These are phyloP conservation scores for Tachina lurida DNA, from an alignment of 2,888 invertebrate genomes.

Conservation along the genomic window DNA sequence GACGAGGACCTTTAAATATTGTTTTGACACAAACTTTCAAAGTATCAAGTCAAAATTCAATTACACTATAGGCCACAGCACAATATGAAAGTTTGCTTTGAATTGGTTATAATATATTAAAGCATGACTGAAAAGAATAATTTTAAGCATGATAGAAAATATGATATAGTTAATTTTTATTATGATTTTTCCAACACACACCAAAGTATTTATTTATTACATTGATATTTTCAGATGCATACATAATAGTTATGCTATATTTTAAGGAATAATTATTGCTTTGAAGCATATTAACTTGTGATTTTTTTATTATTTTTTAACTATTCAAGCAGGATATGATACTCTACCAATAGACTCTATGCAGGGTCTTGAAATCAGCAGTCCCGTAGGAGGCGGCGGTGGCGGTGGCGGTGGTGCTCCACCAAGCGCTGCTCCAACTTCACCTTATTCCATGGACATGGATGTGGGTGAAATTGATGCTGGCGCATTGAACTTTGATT, in stretches of 20 bases:
- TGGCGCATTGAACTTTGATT: constrained; percentile 90
- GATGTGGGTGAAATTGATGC: constrained; percentile 91
- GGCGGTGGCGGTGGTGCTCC: constrained; percentile 78
- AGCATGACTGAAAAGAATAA: neutral
- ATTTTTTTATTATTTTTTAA: constrained; percentile 58
- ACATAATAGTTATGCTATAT: constrained; percentile 2
- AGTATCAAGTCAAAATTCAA: neutral
- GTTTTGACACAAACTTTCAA: neutral
- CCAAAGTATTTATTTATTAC: constrained; percentile 23
- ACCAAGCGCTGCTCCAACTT: constrained; percentile 82
- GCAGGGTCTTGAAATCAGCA: constrained; percentile 96
- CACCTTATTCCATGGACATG: constrained; percentile 93
- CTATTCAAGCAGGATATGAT: constrained; percentile 90
- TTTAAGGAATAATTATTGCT: neutral
- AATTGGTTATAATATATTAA: neutral
- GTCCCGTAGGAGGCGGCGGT: constrained; percentile 79
- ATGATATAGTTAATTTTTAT: neutral
- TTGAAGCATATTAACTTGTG: constrained; percentile 61
- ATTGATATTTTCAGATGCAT: neutral
- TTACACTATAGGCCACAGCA: neutral
- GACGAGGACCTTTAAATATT: too few species aligned
- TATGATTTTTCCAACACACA: constrained; percentile 8
- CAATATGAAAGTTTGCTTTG: neutral
- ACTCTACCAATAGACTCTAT: constrained; percentile 98
- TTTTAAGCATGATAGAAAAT: constrained; percentile 16